A percentile compares a stretch with the other conserved stretches of the same genome.
Evolutionary conservation across 2,113 vertebrate species (phyloP).

Genomic region (Cochlearius cochlearius): DNA sequence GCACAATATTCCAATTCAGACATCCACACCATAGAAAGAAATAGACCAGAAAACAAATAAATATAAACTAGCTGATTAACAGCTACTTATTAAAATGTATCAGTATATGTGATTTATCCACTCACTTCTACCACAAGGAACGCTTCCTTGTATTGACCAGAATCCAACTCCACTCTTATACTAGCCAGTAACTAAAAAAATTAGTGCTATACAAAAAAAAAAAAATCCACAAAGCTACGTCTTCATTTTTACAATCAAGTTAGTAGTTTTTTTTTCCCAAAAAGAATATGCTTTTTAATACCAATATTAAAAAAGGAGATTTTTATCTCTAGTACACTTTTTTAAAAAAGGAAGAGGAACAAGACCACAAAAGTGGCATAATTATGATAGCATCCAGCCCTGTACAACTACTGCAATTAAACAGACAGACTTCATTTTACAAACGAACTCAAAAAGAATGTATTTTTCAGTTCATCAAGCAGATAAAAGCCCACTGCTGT

Average conservation of each 20-base stretch:
- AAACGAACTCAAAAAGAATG: neutral
- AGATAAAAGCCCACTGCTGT: neutral
- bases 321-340: neutral
- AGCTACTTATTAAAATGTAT: neutral
- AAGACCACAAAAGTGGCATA: neutral
- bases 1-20: neutral
- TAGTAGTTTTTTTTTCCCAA: neutral
- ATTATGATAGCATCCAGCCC: neutral
- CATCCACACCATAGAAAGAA: neutral
- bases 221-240: rapidly evolving
- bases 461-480: neutral
- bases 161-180: neutral
- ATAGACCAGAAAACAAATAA: neutral
- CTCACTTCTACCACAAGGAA: neutral
- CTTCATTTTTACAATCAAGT: neutral
- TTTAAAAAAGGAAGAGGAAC: neutral
- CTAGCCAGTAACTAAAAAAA: neutral
- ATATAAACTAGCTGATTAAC: neutral
- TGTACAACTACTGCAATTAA: neutral
- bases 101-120: neutral
- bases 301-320: neutral
- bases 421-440: neutral
- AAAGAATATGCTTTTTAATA: neutral
- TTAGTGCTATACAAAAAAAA: neutral
- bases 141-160: neutral